Conservation (phyloP, 2,113 vertebrate species). For the Dicrurus megarhynchus region DNA sequence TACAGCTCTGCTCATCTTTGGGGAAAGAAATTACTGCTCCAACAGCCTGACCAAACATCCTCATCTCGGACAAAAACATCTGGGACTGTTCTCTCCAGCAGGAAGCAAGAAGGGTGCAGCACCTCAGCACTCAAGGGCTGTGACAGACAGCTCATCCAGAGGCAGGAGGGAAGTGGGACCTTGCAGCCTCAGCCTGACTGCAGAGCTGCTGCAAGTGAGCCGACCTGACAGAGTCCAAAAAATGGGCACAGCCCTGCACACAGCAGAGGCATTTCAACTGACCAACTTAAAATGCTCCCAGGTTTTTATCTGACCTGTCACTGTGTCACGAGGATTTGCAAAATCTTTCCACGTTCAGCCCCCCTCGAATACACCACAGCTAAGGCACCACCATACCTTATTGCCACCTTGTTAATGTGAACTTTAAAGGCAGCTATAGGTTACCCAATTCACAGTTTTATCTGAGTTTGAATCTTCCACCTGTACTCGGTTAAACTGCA, state of each 20-base stretch:
- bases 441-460: not conserved
- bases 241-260: not conserved
- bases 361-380: accelerated
- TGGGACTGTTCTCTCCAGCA: not conserved
- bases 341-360: not conserved
- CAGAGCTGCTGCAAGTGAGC: not conserved
- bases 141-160: not conserved
- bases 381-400: accelerated
- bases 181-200: not conserved
- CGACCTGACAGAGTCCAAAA: not conserved
- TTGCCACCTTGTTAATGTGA: not conserved
- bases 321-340: not conserved
- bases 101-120: not conserved
- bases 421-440: not conserved
- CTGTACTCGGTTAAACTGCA: not conserved
- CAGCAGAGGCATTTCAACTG: not conserved
- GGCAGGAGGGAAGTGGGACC: not conserved
- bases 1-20: conserved; percentile 23
- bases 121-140: not conserved
- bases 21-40: conserved; percentile 1
- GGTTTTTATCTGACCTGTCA: not conserved
- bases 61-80: not conserved
- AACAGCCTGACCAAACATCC: not conserved
- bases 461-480: not conserved
- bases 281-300: not conserved